Evolutionary conservation across 1,140 invertebrate genomes (phyloP).

Genomic region (Magallana gigas): DNA sequence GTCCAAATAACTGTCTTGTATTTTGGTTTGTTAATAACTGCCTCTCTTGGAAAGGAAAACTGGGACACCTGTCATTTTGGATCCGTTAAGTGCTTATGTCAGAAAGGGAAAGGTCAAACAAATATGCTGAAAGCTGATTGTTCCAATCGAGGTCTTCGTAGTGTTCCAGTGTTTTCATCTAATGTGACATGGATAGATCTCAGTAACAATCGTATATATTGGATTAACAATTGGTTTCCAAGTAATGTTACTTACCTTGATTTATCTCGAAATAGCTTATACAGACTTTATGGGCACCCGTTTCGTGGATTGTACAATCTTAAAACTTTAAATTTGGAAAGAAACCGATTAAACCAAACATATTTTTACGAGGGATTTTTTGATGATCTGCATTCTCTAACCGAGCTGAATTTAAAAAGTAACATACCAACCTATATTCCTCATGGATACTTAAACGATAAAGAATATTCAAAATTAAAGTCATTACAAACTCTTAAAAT

Average conservation of each 20-base stretch:
- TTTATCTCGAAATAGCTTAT: background rate
- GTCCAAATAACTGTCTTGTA: no score
- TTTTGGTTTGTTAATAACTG: no score
- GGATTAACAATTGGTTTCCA: background rate
- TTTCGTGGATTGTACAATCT: background rate
- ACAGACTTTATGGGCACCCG: background rate
- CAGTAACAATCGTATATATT: background rate
- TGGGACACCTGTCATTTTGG: background rate
- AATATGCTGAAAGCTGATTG: background rate
- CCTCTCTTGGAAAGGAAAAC: background rate
- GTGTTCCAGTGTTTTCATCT: background rate
- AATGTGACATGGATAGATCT: background rate
- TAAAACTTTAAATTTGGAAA: background rate
- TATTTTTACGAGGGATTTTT: background rate
- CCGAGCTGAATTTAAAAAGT: background rate
- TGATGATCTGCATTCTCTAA: background rate
- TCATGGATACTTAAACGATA: background rate
- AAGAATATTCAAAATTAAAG: background rate
- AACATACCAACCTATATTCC: background rate
- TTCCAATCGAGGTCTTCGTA: background rate
- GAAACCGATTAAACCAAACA: background rate
- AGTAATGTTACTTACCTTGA: background rate
- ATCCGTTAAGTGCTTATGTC: background rate
- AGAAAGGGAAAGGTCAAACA: background rate
- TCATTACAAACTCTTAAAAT: background rate